Conservation (phyloP, 2,888 invertebrate species). For the Biston stratarius region DNA sequence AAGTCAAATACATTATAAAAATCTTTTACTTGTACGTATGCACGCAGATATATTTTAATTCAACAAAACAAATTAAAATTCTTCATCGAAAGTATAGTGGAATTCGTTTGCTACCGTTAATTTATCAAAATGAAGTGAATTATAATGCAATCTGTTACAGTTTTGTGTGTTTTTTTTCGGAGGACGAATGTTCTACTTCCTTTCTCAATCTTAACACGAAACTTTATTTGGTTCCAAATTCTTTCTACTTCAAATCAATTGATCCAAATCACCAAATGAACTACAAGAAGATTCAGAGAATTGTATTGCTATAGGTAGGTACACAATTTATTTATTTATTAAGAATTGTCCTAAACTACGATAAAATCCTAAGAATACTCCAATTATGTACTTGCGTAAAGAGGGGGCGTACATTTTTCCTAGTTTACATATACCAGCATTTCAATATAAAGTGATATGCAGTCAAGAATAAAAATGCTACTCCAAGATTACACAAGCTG, state of each 20-base stretch:
- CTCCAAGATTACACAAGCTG: no score
- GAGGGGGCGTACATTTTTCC: not conserved
- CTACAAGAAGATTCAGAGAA: not conserved
- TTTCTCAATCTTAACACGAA: not conserved
- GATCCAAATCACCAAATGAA: not conserved
- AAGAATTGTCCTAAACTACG: no score
- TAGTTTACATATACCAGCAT: no score
- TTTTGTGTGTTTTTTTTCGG: not conserved
- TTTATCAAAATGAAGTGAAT: conserved; percentile 2
- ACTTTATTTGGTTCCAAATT: not conserved
- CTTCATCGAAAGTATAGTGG: not conserved
- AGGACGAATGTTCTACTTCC: not conserved
- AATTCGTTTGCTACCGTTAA: no score
- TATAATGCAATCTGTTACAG: not conserved
- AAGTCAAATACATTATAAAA: no score
- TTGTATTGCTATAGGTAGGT: not conserved
- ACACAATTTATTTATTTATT: not conserved
- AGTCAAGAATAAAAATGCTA: no score
- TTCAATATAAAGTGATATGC: no score
- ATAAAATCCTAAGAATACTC: no score
- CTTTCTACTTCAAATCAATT: not conserved
- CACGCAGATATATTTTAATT: not conserved
- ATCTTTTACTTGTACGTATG: not conserved
- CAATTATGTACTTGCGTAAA: not conserved
- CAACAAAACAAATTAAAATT: not conserved